These are phyloP conservation scores for Hiodon alosoides DNA, from an alignment of 2,113 vertebrate genomes.

Conservation along the genomic window DNA sequence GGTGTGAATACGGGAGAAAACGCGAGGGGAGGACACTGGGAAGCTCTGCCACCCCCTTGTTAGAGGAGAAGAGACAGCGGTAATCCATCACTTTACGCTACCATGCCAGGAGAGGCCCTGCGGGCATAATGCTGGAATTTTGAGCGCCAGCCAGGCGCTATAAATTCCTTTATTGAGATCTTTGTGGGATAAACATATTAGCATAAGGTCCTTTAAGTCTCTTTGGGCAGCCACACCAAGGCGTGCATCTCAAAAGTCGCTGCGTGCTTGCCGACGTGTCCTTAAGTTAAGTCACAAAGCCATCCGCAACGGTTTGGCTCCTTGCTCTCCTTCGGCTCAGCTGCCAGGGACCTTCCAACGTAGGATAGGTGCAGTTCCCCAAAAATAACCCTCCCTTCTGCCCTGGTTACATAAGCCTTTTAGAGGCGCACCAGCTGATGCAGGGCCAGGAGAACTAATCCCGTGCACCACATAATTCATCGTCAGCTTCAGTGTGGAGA, in stretches of 20 bases:
- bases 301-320: no score
- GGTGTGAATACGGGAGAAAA: background rate
- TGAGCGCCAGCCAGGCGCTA: constrained; percentile 34
- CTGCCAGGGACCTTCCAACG: no score
- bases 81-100: constrained; percentile 22
- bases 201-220: constrained; percentile 40
- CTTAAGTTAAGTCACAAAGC: no score
- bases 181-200: constrained; percentile 46
- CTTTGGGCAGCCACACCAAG: constrained; percentile 22
- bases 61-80: constrained; percentile 27
- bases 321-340: no score
- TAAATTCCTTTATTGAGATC: constrained; percentile 46
- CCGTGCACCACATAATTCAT: background rate
- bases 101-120: constrained; percentile 23
- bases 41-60: constrained; percentile 28
- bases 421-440: constrained; percentile 39
- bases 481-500: no score
- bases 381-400: background rate
- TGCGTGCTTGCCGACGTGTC: no score
- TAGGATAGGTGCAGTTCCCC: no score
- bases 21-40: constrained; percentile 4
- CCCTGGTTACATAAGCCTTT: constrained; percentile 54
- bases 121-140: constrained; percentile 29
- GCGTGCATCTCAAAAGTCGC: no score
- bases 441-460: background rate